Evolutionary conservation across 1,140 invertebrate genomes (phyloP), one percentile per base, ranked within the genome.

Genomic region (Sweltsa coloradensis): DNA sequence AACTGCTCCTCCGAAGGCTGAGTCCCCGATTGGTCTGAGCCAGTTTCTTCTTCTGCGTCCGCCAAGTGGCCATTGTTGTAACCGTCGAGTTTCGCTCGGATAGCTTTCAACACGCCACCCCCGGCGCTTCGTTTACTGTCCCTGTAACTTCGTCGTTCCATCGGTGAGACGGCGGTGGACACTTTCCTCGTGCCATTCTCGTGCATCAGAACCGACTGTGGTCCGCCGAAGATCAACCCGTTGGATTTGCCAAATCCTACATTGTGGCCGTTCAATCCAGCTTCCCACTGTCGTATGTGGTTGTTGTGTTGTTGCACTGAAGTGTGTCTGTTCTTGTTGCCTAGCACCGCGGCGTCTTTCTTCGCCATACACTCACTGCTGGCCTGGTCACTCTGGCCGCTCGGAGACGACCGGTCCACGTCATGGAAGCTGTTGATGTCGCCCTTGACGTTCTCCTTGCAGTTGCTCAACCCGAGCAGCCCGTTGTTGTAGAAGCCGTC

Each of bases 1-100:
- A 89, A 89, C 59, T 89, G 86, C 58, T 92, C 88, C 53, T 89
- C 87, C 3, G 82, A 85, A 3, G 74, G 55, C 43, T 63, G 57
- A 61, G 61, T 53, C 57, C 73, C 36, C 57, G 78, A 68, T 69
- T 77, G 49, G 62, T 81, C 65, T 0, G 65, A 63, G 3, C 54
- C 49, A 1, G 61, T 62, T 19, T 76, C 75, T 45, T 77, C 74
- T 27, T 63, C 60, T n/a, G 53, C 53, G 23, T 63, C 60, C 13
- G 54, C 54, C 24, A 57, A 27, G 37, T 55, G 51, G 7, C 51
- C 53, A 24, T 56, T 57, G 24, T 34, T 43, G 24, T 54, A 50
- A 34, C 44, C 26, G 21, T 50, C 48, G 9, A 50, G 19, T 23
- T 45, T 43, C 13, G 31, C 36, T 16, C 37, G 34, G 19, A 47